Evolutionary conservation across 2,797 vertebrate species (phyloP), one percentile per base, ranked within the genome.

Genomic region (Channa striata): DNA sequence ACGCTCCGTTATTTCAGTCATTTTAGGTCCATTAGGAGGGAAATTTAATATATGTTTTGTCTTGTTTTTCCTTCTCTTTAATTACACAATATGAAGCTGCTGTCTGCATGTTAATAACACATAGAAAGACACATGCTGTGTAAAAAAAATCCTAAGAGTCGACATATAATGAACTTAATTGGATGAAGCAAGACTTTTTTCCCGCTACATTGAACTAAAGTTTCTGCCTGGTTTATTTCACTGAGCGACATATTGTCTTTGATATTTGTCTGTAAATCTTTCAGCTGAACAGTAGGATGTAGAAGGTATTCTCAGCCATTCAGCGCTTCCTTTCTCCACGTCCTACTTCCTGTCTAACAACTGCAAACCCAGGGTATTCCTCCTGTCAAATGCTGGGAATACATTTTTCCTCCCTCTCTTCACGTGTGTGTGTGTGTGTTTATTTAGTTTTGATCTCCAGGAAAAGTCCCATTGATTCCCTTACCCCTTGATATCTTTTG

Each of bases 311-410:
- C 81, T 90, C 77, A 57, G 68, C 70, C 59, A 54, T 49, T 64
- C 73, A 56, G 36, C 8, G 11, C 78, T 90, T 92, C 87, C 91
- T 82, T 61, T 72, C 77, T 74, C 70, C 78, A 75, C 89, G 86
- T 89, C 85, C 87, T 75, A 61, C 77, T 87, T 92, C 91, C 88
- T 77, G 68, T 79, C 79, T 72, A 70, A 47, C 73, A 61, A 58
- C 36, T 69, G 44, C 11, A 21, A 57, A 71, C 34, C 25, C 21
- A 13, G 9, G 46, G 42, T 54, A 66, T 40, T 68, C 47, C 63
- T 62, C n/a, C 61, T 71, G 61, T 72, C 36, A 65, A 40, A 72
- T n/a, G 49, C 44, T 59, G 47, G 47, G 61, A 63, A 65, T 56
- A 25, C 59, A 77, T 56, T 17, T 44, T 44, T 17, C n/a, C 42